phyloP scores from a whole-genome alignment of 1,140 invertebrate species.

The Psix sp. region DNA sequence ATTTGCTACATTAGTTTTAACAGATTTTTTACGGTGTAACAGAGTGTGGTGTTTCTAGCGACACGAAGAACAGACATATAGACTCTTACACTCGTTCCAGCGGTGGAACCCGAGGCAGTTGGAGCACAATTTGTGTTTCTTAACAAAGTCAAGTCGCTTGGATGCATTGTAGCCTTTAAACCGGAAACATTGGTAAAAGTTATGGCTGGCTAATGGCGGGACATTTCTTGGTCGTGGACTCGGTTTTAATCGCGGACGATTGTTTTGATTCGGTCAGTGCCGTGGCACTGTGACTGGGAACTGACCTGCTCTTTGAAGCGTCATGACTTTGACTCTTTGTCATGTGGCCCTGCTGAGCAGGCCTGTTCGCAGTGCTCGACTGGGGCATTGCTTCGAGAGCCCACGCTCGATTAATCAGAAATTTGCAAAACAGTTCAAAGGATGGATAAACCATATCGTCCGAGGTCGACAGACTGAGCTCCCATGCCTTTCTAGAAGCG shows the following conservation, averaged over 20 bases:
- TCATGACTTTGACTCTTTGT: not conserved
- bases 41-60: conserved; percentile 9
- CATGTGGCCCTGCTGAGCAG: too few species aligned
- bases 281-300: too few species aligned
- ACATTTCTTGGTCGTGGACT: not conserved
- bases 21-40: conserved; percentile 1
- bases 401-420: conserved; percentile 1
- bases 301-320: too few species aligned
- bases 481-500: conserved; percentile 5
- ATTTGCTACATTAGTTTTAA: too few species aligned
- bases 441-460: not conserved
- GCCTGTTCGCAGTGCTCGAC: too few species aligned
- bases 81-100: conserved; percentile 9
- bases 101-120: conserved; percentile 9
- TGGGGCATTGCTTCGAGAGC: too few species aligned
- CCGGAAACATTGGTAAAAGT: conserved; percentile 3
- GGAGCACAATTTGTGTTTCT: conserved; percentile 4
- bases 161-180: not conserved
- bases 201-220: not conserved
- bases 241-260: too few species aligned
- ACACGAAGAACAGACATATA: not conserved
- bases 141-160: conserved; percentile 12
- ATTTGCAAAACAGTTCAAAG: not conserved
- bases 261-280: too few species aligned
- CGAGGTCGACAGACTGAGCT: not conserved